Conservation (phyloP, 2,888 invertebrate genomes). For the Cephonodes hylas region DNA sequence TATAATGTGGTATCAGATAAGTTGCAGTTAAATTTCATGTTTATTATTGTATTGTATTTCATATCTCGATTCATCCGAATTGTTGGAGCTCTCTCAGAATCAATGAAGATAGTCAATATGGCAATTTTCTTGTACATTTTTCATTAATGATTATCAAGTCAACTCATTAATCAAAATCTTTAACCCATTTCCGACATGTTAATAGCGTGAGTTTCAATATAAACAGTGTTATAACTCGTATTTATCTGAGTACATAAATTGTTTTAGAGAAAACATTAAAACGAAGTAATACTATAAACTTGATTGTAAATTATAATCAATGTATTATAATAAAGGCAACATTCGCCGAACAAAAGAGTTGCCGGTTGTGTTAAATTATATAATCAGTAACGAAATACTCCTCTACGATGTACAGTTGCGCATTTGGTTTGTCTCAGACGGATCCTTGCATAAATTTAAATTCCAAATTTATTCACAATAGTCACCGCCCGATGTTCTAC, state of each 20-base stretch:
- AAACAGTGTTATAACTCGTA: not conserved
- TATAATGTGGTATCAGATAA: no score
- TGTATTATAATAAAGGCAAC: not conserved
- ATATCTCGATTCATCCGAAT: no score
- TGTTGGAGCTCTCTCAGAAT: no score
- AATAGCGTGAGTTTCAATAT: not conserved
- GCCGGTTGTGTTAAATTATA: constrained; percentile 11
- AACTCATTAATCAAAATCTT: not conserved
- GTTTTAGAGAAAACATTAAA: not conserved
- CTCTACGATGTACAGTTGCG: constrained; percentile 19
- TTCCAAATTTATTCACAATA: constrained; percentile 19
- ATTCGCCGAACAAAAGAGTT: not conserved
- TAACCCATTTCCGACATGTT: not conserved
- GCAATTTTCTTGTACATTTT: no score
- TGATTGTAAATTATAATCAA: not conserved
- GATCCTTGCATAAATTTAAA: constrained; percentile 33
- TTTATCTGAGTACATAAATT: not conserved
- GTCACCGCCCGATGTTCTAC: not conserved
- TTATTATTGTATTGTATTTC: no score
- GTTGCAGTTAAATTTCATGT: no score
- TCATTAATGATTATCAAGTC: not conserved
- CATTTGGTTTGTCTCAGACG: constrained; percentile 32
- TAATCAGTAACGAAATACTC: constrained; percentile 15
- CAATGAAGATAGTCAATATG: no score
- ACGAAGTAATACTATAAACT: not conserved